Conservation (phyloP, 2,888 invertebrate species). For the Polyploca ridens region DNA sequence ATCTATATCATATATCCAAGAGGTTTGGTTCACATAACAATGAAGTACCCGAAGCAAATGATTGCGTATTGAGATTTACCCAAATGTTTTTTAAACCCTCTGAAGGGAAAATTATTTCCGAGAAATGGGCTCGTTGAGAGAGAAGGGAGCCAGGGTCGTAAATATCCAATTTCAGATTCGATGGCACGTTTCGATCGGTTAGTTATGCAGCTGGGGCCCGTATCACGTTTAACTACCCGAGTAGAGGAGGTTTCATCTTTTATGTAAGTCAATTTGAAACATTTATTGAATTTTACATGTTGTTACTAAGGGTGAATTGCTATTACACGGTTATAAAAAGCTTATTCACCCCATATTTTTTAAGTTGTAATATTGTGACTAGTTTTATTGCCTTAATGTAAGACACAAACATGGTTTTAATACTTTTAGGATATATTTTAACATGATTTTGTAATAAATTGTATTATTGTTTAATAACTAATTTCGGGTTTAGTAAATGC, state of each 20-base stretch:
- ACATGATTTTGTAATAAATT: no score
- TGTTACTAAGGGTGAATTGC: no score
- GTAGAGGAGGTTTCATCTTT: background rate
- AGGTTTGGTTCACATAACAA: background rate
- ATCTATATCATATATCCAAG: background rate
- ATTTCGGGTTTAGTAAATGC: no score
- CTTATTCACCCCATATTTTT: no score
- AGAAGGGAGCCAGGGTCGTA: conserved; percentile 4
- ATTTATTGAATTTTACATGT: background rate
- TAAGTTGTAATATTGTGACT: no score
- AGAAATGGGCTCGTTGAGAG: conserved; percentile 11
- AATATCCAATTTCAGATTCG: conserved; percentile 10
- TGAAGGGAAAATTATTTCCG: conserved; percentile 17
- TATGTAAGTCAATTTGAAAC: background rate
- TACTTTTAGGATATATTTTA: no score
- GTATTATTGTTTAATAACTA: no score
- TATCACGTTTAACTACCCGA: background rate
- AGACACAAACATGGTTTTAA: no score
- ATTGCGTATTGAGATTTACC: conserved; percentile 1
- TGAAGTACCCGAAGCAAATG: background rate
- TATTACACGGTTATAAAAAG: no score
- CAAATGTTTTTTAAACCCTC: conserved; percentile 6
- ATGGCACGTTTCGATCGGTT: conserved; percentile 4
- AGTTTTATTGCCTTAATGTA: no score
- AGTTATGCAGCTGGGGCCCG: background rate